Percentiles rank a stretch among this genome's conserved stretches.
These are phyloP conservation scores for Xestia ashworthii DNA, from an alignment of 2,888 invertebrate genomes.

Conservation along the genomic window DNA sequence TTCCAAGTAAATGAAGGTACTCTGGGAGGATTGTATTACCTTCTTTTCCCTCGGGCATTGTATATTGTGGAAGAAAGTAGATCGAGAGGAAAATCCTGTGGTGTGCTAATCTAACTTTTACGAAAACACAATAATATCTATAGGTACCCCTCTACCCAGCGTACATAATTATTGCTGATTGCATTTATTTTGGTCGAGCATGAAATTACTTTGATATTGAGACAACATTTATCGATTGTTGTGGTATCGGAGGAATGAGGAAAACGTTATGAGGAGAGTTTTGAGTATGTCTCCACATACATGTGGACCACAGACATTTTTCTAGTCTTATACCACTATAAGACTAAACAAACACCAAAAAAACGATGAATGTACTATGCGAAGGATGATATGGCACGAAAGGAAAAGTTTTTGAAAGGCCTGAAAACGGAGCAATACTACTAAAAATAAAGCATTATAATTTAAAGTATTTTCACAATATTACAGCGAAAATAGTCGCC, in stretches of 20 bases:
- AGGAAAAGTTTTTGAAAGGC: too few species aligned
- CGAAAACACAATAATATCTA: neutral
- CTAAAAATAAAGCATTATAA: neutral
- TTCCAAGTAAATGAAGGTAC: neutral
- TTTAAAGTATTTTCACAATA: neutral
- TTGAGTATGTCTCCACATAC: too few species aligned
- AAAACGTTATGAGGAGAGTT: too few species aligned
- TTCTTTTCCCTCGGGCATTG: conserved; percentile 36
- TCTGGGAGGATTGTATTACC: conserved; percentile 9
- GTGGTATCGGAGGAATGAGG: too few species aligned
- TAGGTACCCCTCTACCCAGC: too few species aligned
- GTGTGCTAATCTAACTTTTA: conserved; percentile 1
- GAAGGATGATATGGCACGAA: too few species aligned
- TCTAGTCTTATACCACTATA: too few species aligned
- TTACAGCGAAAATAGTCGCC: conserved; percentile 1
- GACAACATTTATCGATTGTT: too few species aligned
- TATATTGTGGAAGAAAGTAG: conserved; percentile 5
- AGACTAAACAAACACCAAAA: too few species aligned
- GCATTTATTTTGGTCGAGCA: neutral
- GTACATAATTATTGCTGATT: conserved; percentile 2
- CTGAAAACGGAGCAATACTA: neutral
- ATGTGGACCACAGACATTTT: too few species aligned
- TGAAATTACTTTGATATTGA: neutral
- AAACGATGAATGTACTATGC: too few species aligned
- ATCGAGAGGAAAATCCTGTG: neutral